phyloP scores from a whole-genome alignment of 2,797 vertebrate species.

The Steatocranus sp. region DNA sequence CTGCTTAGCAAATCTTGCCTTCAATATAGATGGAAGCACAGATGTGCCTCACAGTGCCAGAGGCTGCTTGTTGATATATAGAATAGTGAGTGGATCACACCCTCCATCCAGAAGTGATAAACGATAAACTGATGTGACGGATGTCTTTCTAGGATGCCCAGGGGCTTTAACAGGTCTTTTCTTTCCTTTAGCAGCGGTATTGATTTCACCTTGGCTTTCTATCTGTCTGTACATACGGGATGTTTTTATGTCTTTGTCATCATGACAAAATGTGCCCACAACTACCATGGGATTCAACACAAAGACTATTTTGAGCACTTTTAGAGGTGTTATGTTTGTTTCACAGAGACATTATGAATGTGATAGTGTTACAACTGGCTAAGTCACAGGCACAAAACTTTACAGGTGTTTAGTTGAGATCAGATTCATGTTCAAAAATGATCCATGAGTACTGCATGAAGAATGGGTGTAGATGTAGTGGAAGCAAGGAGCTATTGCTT shows the following conservation, averaged over 20 bases:
- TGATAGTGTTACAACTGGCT: background rate
- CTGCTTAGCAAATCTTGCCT: background rate
- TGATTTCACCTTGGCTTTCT: background rate
- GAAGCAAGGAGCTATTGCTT: background rate
- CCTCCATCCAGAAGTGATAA: slow-evolving; percentile 16
- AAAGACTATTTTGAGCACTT: background rate
- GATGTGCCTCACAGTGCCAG: slow-evolving; percentile 19
- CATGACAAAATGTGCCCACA: background rate
- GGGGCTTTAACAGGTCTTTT: background rate
- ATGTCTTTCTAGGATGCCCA: slow-evolving; percentile 8
- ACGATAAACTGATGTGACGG: slow-evolving; percentile 32
- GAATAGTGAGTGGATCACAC: slow-evolving; percentile 13
- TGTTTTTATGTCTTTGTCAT: background rate
- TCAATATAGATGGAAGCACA: background rate
- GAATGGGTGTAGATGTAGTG: background rate
- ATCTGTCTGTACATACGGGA: background rate
- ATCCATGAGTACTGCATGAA: background rate
- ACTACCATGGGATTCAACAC: background rate
- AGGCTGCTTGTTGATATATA: slow-evolving; percentile 24
- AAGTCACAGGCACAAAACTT: background rate
- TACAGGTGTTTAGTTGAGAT: background rate
- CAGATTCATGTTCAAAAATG: background rate
- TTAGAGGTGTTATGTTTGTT: background rate
- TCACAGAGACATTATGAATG: background rate
- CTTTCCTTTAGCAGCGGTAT: background rate